Base-by-base conservation (phyloP, 2,113 vertebrate genomes). In the Chionis minor region DNA sequence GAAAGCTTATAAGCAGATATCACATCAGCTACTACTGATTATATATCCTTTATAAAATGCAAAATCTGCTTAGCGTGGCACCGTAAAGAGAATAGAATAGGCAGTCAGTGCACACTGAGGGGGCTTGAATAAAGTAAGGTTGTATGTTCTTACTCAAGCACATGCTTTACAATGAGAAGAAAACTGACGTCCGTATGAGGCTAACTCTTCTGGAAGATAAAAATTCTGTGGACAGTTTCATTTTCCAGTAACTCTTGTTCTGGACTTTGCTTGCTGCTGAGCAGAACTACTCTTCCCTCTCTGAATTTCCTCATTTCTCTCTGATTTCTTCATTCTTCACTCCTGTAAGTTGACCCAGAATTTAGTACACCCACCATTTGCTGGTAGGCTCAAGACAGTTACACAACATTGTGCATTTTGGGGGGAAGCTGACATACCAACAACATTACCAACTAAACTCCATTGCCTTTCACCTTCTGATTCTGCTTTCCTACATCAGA, bases 361-460 rank as follows among this genome's bases (percentile, higher is more conserved):
- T 5, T 44, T 18, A 63, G 26, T 35, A 35, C 35, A 49, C 10
- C 7, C 4, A 7, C 12, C 22, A 17, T 30, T 8, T 44, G 8
- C 35, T 35, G 5, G 9, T 71, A 42, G 27, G 26, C 13, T 54
- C 17, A 67, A 67, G 14, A 28, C 14, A 87, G 22, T 9, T 55
- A 22, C 0, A 0, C 8, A 45, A 12, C 6, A 30, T 4, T 19
- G 7, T 32, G 13, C 7, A 14, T 54, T 58, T 67, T 35, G 10
- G 12, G 10, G 14, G 10, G 14, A 54, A 81, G 14, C 16, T 42
- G n/a, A 55, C 14, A 15, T 35, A 10, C 9, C 20, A 87, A 49
- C 9, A 7, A 23, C 18, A 7, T 81, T 27, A 71, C 4, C 17
- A 56, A 9, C 23, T 35, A 15, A 51, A 58, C 6, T 40, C 14